Evolutionary conservation across 2,113 vertebrate genomes (phyloP).

Genomic region (Tonatia bakeri): DNA sequence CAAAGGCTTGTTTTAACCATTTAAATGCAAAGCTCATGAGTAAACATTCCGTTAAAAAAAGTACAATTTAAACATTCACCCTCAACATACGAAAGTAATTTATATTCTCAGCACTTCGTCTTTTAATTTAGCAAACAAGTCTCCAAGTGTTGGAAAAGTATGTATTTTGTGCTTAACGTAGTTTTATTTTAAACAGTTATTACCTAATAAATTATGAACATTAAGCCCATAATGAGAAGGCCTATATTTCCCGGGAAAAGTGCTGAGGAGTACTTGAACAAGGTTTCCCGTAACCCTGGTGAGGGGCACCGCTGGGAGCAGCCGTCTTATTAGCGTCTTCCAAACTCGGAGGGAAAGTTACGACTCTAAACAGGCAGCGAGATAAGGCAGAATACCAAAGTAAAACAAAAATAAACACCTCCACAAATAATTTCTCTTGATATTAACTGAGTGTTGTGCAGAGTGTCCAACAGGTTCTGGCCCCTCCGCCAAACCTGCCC

Average conservation of each 20-base stretch:
- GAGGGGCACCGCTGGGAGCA: background rate
- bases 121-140: constrained; percentile 67
- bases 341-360: background rate
- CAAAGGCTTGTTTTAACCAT: constrained; percentile 72
- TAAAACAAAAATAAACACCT: background rate
- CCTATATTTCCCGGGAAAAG: constrained; percentile 32
- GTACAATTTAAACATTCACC: constrained; percentile 64
- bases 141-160: constrained; percentile 61
- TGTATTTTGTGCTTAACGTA: constrained; percentile 59
- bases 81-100: constrained; percentile 64
- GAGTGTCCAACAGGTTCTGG: background rate
- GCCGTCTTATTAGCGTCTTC: background rate
- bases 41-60: constrained; percentile 59
- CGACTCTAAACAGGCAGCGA: background rate
- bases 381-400: background rate
- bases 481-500: constrained; percentile 36
- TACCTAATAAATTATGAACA: constrained; percentile 72
- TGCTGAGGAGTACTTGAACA: background rate
- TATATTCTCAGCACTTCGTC: constrained; percentile 57
- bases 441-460: background rate
- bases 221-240: constrained; percentile 43
- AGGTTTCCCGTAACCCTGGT: background rate
- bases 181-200: constrained; percentile 69
- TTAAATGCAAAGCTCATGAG: constrained; percentile 66
- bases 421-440: background rate